Evolutionary conservation across 2,888 invertebrate genomes (phyloP), one percentile per base, ranked within the genome.

Genomic region (Keiferia lycopersicella): DNA sequence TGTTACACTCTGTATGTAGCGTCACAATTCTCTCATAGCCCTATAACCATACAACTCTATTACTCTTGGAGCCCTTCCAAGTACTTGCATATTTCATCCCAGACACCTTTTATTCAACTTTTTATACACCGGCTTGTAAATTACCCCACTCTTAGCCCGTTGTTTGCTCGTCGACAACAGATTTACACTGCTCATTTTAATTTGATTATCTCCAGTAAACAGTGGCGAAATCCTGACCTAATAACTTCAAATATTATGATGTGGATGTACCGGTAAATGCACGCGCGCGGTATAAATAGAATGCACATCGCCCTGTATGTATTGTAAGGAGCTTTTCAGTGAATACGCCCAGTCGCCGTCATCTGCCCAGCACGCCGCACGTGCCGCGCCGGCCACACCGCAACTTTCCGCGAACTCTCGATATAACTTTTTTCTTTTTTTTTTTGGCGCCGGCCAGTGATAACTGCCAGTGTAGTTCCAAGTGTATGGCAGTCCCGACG

Each of bases 241-340:
- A 84, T 87, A 88, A 85, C 83, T 86, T 86, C 80, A 80, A 81
- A 83, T 85, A 85, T 88, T 86, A 85, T 86, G 86, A 84, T 85
- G 86, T 83, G 81, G 80, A 78, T 77, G 81, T 80, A 71, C 71
- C 79, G 80, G 77, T 16, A 71, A 74, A 87, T 87, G 87, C 83
- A 85, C 86, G 81, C 80, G 79, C 76, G 75, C 81, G 80, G 76
- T 90, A 89, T 87, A 88, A 91, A 91, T 91, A 91, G 90, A 84
- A 79, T 88, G 88, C 87, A 89, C 87, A 86, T 85, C 84, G 80
- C 77, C 77, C 79, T 80, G 82, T 84, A 84, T 86, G 87, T 83
- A 81, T 86, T 83, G 87, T 81, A 87, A 86, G 87, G 81, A 87
- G 87, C 86, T 87, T 88, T 84, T 82, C 82, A 82, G 87, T 75